Evolutionary conservation across 2,888 invertebrate species (phyloP), one percentile per base, ranked within the genome.

Genomic region (Acleris laterana): DNA sequence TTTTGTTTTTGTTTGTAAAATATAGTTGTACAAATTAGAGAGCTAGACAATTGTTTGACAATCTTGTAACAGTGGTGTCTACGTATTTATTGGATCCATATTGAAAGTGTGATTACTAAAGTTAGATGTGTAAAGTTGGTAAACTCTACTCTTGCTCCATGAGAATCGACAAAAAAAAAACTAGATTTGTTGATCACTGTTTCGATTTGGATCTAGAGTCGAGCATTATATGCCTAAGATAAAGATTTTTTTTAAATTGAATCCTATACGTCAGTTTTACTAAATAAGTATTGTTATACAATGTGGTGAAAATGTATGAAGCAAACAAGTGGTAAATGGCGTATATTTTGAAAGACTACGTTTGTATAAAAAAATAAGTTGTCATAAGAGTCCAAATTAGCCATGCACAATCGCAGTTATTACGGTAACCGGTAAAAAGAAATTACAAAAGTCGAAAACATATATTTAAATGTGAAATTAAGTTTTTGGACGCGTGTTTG

Each of bases 381-480:
- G 58, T 71, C 70, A 68, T 68, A 57, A 69, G 68, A 65, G 72
- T 74, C 74, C 70, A 69, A 69, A 70, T 72, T 70, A 68, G 73
- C 72, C 70, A 68, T 70, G 70, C 70, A 59, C 68, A 62, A 66
- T 56, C 61, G 61, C 62, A 50, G 66, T 67, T 62, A 62, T 58
- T 67, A 67, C 46, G 49, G 55, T 59, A 42, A 63, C 61, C 62
- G 65, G 68, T 62, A 65, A 60, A 52, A 50, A 60, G 60, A 66
- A 67, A 55, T 51, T 77, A 76, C 78, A 81, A 80, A 76, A 78
- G 68, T 76, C 78, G 77, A 85, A 87, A 87, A 83, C 83, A 84
- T 87, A 86, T 88, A 88, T 90, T 89, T 88, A 89, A 89, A 90
- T 86, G 82, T 81, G 84, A 82, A 89, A 90, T 91, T 90, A 87